Evolutionary conservation across 2,888 invertebrate species (phyloP), one percentile per base, ranked within the genome.

Genomic region (Hipparchia semele): DNA sequence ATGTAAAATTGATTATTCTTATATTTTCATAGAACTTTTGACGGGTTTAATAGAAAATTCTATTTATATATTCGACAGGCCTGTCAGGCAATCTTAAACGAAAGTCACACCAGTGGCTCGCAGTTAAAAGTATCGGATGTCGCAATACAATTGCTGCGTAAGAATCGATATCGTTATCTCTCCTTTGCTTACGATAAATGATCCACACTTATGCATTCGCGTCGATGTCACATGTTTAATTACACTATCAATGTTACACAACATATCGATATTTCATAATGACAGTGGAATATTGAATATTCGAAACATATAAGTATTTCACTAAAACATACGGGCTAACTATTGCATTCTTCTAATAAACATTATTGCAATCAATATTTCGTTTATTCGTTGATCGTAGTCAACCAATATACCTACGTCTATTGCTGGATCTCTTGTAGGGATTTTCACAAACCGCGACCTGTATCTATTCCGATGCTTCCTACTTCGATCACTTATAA

Each of bases 131-230:
- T 87, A 86, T 90, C 86, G 84, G 81, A 81, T 89, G 83, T 90
- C 85, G 91, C 88, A 90, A 91, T 86, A 83, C 83, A 88, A 91
- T 90, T 88, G 81, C 77, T 81, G 82, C 86, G 84, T 89, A 88
- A 84, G 83, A 89, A 88, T 89, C 88, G 88, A 90, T 91, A 91
- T 86, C 80, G 84, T 90, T 90, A 90, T 89, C 88, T 87, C 79
- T 79, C 79, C 81, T 87, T 88, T 88, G 87, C 83, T 89, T 85
- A 86, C 83, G 88, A 92, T 90, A 90, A 84, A 84, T 82, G 82
- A 84, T 83, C 78, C 75, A 84, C 80, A 85, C 87, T 82, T 83
- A 85, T 89, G 89, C 88, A 88, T 82, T 84, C 85, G 88, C 88
- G 82, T 86, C 87, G 85, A 87, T 86, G 81, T 85, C 84, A 87